A percentile compares a stretch with the other conserved stretches of the same genome.
These are phyloP conservation scores for Drosophila fungiperda DNA, from an alignment of 2,888 invertebrate species.

Conservation along the genomic window DNA sequence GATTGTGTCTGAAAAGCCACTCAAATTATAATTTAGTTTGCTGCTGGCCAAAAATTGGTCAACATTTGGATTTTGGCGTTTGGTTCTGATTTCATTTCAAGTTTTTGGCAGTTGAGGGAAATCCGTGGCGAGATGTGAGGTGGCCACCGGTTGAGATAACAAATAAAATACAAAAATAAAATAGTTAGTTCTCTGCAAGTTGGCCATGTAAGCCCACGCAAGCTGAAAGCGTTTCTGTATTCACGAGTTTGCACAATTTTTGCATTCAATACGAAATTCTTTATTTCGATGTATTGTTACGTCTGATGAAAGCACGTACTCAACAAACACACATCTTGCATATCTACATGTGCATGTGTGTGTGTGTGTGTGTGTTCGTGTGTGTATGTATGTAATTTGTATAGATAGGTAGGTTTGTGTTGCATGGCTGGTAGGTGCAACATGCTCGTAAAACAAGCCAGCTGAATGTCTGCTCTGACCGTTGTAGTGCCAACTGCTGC, in stretches of 20 bases:
- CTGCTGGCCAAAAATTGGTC: conserved; percentile 68
- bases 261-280: conserved; percentile 80
- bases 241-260: conserved; percentile 81
- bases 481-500: conserved; percentile 77
- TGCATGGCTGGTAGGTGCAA: conserved; percentile 69
- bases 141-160: conserved; percentile 20
- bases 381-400: conserved; percentile 21
- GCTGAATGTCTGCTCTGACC: conserved; percentile 55
- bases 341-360: conserved; percentile 7
- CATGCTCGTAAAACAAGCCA: conserved; percentile 75
- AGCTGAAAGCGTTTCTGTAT: conserved; percentile 71
- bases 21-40: conserved; percentile 71
- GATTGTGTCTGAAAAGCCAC: conserved; percentile 44
- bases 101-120: conserved; percentile 13
- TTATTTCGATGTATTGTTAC: conserved; percentile 65
- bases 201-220: conserved; percentile 44
- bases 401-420: conserved; percentile 38
- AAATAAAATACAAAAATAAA: conserved; percentile 16
- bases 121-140: not conserved
- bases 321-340: conserved; percentile 39
- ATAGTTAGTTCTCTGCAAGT: conserved; percentile 45
- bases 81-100: conserved; percentile 56
- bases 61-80: conserved; percentile 41
- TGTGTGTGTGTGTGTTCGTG: not conserved
- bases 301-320: conserved; percentile 80